Percentiles rank a stretch among this genome's conserved stretches.
Conservation (phyloP, 2,113 vertebrate genomes). For the Nestor notabilis region DNA sequence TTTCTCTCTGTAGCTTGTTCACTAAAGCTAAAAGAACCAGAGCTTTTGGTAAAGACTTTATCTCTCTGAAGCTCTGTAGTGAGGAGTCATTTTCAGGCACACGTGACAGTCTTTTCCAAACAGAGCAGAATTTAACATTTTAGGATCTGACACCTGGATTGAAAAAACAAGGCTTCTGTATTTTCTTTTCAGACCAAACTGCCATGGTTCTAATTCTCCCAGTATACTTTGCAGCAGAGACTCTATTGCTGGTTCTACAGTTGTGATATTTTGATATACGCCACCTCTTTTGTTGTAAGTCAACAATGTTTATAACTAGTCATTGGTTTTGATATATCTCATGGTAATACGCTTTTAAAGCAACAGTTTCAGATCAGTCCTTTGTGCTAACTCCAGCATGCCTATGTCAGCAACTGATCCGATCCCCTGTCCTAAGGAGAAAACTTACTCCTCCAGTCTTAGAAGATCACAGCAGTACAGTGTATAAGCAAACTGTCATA, state of each 20-base stretch:
- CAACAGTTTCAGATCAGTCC: not conserved
- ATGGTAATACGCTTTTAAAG: not conserved
- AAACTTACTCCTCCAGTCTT: not conserved
- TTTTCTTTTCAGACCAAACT: not conserved
- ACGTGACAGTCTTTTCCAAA: not conserved
- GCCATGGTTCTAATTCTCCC: not conserved
- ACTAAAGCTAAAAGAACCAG: not conserved
- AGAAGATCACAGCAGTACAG: not conserved
- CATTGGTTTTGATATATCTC: not conserved
- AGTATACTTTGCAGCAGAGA: not conserved
- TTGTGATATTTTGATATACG: not conserved
- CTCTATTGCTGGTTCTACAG: not conserved
- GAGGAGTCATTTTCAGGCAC: not conserved
- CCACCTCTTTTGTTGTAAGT: not conserved
- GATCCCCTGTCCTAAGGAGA: not conserved
- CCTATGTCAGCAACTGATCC: not conserved
- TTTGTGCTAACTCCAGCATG: not conserved
- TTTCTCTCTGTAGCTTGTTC: not conserved
- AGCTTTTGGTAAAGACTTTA: not conserved
- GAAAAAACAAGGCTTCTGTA: not conserved
- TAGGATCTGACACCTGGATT: not conserved
- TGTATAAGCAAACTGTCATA: not conserved
- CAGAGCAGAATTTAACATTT: not conserved
- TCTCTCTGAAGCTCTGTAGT: not conserved
- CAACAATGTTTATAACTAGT: not conserved